Percentiles rank a stretch among this genome's conserved stretches.
These are phyloP conservation scores for Arrhopalites spinosus DNA, from an alignment of 2,888 invertebrate species.

Conservation along the genomic window DNA sequence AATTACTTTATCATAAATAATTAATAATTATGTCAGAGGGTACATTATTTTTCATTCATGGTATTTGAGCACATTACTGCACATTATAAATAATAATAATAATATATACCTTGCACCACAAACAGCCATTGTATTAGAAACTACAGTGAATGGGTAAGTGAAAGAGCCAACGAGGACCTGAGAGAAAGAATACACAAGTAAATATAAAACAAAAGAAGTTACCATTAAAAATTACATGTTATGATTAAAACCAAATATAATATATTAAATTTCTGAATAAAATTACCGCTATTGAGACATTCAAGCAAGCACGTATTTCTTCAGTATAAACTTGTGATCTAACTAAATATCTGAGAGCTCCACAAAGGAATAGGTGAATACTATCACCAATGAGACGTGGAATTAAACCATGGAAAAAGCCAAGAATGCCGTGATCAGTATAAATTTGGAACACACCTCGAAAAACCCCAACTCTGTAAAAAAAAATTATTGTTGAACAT, in stretches of 20 bases:
- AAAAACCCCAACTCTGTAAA: slow-evolving; percentile 68
- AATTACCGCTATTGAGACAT: slow-evolving; percentile 66
- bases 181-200: slow-evolving; percentile 58
- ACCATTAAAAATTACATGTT: too few relatives aligned
- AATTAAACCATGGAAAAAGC: slow-evolving; percentile 85
- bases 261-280: slow-evolving; percentile 18
- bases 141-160: slow-evolving; percentile 91
- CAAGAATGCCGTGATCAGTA: slow-evolving; percentile 80
- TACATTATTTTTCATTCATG: background rate
- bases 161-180: slow-evolving; percentile 78
- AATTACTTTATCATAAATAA: background rate
- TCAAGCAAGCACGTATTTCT: slow-evolving; percentile 58
- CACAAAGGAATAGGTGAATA: slow-evolving; percentile 76
- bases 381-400: slow-evolving; percentile 86
- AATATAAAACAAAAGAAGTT: background rate
- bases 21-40: background rate
- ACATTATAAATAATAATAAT: slow-evolving; percentile 2
- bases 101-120: slow-evolving; percentile 72
- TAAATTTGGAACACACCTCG: slow-evolving; percentile 81
- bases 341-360: slow-evolving; percentile 74
- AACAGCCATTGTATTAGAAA: slow-evolving; percentile 88
- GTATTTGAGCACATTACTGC: too few relatives aligned
- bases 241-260: too few relatives aligned
- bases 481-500: background rate
- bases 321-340: slow-evolving; percentile 68